phyloP scores from a whole-genome alignment of 2,113 vertebrate species.

The Pan paniscus region DNA sequence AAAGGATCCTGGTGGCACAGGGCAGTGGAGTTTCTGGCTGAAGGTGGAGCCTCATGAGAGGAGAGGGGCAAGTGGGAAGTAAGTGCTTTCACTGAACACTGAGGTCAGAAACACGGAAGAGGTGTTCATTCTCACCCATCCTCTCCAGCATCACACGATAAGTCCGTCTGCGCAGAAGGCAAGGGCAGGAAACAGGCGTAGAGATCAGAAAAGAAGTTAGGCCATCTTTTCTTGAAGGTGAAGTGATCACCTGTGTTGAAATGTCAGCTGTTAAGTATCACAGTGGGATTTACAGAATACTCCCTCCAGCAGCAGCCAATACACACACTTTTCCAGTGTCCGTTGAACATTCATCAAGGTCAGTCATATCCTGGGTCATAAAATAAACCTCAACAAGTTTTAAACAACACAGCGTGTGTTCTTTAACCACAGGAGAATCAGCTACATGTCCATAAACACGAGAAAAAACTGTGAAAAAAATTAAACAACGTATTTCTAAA shows the following conservation, averaged over 20 bases:
- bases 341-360: background rate
- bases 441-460: background rate
- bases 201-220: background rate
- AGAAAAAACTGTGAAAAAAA: background rate
- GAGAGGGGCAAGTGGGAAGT: background rate
- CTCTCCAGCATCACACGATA: background rate
- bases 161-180: background rate
- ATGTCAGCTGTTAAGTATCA: background rate
- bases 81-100: background rate
- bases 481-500: background rate
- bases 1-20: background rate
- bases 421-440: background rate
- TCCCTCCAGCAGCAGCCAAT: background rate
- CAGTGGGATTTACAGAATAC: background rate
- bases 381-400: background rate
- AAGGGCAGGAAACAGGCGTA: background rate
- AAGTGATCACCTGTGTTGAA: background rate
- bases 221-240: background rate
- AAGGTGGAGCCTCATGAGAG: background rate
- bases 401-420: background rate
- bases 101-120: background rate
- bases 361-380: background rate
- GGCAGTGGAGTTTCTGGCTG: background rate
- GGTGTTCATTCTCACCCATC: accelerated
- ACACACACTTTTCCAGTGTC: too few relatives aligned